Base-by-base conservation (phyloP, 1,140 invertebrate genomes). In the Penaeus indicus region DNA sequence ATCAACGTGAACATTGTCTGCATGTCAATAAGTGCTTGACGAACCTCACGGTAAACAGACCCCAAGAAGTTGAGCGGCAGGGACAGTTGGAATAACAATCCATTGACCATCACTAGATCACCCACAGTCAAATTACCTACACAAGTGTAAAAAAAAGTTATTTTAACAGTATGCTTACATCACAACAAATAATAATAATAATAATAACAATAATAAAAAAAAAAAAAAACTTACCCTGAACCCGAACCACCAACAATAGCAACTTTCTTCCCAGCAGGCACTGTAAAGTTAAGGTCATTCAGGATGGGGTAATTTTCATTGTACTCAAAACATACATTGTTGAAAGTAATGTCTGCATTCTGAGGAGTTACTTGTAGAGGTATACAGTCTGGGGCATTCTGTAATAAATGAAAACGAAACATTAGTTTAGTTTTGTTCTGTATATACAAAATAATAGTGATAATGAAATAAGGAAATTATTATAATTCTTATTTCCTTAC, bases 81-180 rank as follows among this genome's bases (percentile, higher is more conserved):
- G 8, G 98, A 99, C 25, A 99, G 94, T 94, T 99, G 99, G 92
- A 99, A 99, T 47, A 99, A 94, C 72, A 99, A 94, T 21, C 97
- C 98, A 94, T 99, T 99, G 8, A 99, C 98, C 97, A 99, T 98
- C 16, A 99, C 98, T 91, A 99, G 94, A 94, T 99, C 99, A 21
- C 99, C 99, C 79, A 99, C 97, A 32, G 97, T 99, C 96, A 99
- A 97, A 88, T 96, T 96, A 77, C 98, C 91, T 91, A 85, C 21
- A 13, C 22, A 61, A 81, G 54, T n/a, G n/a, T 84, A 13, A 38
- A 19, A 7, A 18, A 75, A n/a, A n/a, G 32, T 32, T 5, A 19
- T 47, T 60, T 60, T 25, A 25, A 18, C 22, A 81, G 2, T 47
- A 54, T 54, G 79, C 22, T 32, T 25, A 72, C n/a, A 19, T 25